phyloP scores from a whole-genome alignment of 2,113 vertebrate species.

The Paradoxurus hermaphroditus region DNA sequence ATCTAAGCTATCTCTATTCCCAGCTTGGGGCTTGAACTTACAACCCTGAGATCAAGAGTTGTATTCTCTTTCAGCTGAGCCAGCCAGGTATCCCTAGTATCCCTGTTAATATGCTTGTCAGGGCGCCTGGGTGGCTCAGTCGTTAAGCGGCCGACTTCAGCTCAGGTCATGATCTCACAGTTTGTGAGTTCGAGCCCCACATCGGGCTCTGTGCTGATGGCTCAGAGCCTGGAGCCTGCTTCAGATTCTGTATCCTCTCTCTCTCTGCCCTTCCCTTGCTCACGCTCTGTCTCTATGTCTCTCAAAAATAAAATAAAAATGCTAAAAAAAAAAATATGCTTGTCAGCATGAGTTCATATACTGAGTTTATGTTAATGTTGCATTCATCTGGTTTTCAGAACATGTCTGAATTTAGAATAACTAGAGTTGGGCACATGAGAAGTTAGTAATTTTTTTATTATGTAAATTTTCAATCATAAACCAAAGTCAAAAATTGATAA shows the following conservation, averaged over 20 bases:
- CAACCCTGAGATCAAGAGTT: neutral
- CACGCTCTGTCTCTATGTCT: too few relatives aligned
- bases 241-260: too few relatives aligned
- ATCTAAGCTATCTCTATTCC: neutral
- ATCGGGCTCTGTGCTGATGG: too few relatives aligned
- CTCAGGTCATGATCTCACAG: too few relatives aligned
- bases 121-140: too few relatives aligned
- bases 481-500: neutral
- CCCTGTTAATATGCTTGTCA: neutral
- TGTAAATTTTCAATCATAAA: constrained; percentile 16
- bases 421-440: neutral
- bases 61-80: neutral
- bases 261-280: too few relatives aligned
- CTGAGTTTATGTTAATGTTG: neutral
- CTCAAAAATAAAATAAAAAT: too few relatives aligned
- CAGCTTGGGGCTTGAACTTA: neutral
- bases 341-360: neutral
- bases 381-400: neutral
- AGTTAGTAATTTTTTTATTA: neutral
- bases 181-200: too few relatives aligned
- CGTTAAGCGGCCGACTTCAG: too few relatives aligned
- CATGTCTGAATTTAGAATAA: neutral
- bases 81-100: neutral
- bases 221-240: too few relatives aligned
- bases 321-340: too few relatives aligned